These are phyloP conservation scores for Uropetala carovei DNA, from an alignment of 2,888 invertebrate genomes.

Conservation along the genomic window DNA sequence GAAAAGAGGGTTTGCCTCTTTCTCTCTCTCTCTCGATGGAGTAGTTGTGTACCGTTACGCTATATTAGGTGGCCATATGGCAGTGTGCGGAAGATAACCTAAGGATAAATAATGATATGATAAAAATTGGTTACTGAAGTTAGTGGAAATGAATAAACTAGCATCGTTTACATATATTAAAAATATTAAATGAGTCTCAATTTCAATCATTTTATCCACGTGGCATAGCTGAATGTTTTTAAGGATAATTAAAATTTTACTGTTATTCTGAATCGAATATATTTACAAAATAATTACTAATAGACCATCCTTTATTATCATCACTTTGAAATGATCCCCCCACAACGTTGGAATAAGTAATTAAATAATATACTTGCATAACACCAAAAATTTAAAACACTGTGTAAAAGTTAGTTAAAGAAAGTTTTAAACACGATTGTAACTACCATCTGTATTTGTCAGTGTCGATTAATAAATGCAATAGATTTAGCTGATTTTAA, in stretches of 20 bases:
- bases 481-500: too few relatives aligned
- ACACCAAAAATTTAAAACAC: too few relatives aligned
- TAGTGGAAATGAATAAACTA: background rate
- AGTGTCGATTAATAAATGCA: too few relatives aligned
- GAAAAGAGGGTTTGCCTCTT: background rate
- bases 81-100: background rate
- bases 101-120: background rate
- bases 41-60: slow-evolving; percentile 4
- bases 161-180: background rate
- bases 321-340: too few relatives aligned
- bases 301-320: too few relatives aligned
- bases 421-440: too few relatives aligned
- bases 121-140: background rate
- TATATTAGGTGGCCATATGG: slow-evolving; percentile 40
- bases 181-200: background rate
- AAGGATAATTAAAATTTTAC: background rate
- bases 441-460: too few relatives aligned
- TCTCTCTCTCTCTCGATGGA: background rate
- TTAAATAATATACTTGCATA: too few relatives aligned
- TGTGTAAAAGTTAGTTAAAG: too few relatives aligned
- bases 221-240: background rate
- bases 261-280: background rate
- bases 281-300: background rate
- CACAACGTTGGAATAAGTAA: too few relatives aligned
- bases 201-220: background rate